These are phyloP conservation scores for Trachymyrmex cornetzi DNA, from an alignment of 1,140 invertebrate species.

Conservation along the genomic window DNA sequence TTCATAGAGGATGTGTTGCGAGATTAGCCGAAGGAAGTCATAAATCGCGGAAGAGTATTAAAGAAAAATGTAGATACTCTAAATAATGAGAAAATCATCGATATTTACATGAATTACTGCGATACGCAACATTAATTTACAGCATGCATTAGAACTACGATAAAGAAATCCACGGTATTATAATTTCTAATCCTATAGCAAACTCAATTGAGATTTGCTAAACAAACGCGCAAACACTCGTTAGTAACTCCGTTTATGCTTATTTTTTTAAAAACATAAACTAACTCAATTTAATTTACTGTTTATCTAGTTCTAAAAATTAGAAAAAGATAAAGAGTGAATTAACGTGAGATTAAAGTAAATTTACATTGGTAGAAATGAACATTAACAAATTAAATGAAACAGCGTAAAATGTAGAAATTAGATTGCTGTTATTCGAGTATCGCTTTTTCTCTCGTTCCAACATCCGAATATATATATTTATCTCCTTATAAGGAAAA, in stretches of 20 bases:
- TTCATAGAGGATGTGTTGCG: background rate
- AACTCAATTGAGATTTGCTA: background rate
- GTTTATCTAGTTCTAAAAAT: too few species aligned
- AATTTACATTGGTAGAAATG: background rate
- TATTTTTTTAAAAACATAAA: too few species aligned
- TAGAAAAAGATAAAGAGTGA: too few species aligned
- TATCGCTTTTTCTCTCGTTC: too few species aligned
- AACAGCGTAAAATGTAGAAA: background rate
- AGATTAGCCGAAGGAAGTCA: background rate
- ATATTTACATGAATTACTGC: background rate
- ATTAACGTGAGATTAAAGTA: too few species aligned
- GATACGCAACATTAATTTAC: background rate
- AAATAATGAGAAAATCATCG: background rate
- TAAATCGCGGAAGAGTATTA: background rate
- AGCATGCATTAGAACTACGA: background rate
- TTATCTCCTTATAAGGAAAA: too few species aligned
- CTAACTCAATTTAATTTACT: too few species aligned
- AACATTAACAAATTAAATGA: background rate
- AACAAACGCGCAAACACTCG: background rate
- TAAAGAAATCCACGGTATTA: background rate
- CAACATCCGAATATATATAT: too few species aligned
- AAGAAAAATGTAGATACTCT: background rate
- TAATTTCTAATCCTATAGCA: background rate
- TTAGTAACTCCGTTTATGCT: background rate
- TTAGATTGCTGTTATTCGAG: background rate